These are phyloP conservation scores for Agrotis puta DNA, from an alignment of 2,888 invertebrate species.

Conservation along the genomic window DNA sequence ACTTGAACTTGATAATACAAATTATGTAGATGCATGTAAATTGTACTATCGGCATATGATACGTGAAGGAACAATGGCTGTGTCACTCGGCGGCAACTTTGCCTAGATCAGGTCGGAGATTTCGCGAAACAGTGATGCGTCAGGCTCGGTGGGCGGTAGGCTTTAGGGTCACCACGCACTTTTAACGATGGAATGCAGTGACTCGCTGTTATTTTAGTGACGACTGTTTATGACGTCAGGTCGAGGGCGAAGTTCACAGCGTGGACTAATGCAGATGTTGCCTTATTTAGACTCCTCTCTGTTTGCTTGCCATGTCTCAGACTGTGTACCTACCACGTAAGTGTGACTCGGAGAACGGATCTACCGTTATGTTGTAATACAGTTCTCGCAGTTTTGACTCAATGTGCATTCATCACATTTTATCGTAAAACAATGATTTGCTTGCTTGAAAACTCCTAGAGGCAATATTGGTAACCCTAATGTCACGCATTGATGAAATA, in stretches of 20 bases:
- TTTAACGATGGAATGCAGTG: constrained; percentile 8
- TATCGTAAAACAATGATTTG: background rate
- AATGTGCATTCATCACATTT: background rate
- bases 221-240: constrained; percentile 11
- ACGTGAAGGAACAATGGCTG: constrained; percentile 64
- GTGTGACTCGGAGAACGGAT: constrained; percentile 4
- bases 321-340: background rate
- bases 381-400: background rate
- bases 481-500: constrained; percentile 52
- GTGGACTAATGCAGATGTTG: background rate
- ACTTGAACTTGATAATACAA: constrained; percentile 42
- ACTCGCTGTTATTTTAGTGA: constrained; percentile 18
- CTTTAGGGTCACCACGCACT: constrained; percentile 49
- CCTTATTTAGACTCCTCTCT: constrained; percentile 30
- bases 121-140: constrained; percentile 65
- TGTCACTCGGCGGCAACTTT: constrained; percentile 68
- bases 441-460: background rate
- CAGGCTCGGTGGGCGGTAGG: constrained; percentile 55
- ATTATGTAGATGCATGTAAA: constrained; percentile 54
- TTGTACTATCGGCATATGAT: constrained; percentile 38
- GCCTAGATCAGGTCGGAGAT: constrained; percentile 65
- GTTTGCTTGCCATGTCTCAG: constrained; percentile 16
- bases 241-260: constrained; percentile 4
- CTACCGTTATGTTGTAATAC: background rate
- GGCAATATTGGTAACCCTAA: constrained; percentile 53